Base-by-base conservation (phyloP, 2,113 vertebrate genomes). In the Urocynchramus pylzowi region DNA sequence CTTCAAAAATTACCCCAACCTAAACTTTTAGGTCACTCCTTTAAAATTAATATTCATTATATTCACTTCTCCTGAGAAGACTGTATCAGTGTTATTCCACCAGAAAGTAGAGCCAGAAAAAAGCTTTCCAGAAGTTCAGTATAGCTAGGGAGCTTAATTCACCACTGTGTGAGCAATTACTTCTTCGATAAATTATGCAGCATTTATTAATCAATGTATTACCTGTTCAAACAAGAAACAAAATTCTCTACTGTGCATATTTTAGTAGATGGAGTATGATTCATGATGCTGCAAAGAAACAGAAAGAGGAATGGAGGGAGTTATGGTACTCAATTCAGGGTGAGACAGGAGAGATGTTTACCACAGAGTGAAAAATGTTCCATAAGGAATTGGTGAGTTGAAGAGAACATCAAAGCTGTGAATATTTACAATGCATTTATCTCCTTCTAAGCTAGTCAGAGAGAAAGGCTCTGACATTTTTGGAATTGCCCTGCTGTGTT, bases 151-250 rank as follows among this genome's bases (percentile, higher is more conserved):
- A 95, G 47, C 42, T 37, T 80, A 90, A 71, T 68, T 93, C 93
- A 57, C 33, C 67, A 45, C 63, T 33, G 8, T 54, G 73, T 69
- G 14, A 95, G 41, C 82, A 93, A 94, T 96, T 86, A 87, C 18
- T 73, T 87, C 39, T 79, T 49, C 42, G 8, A 84, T 94, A 93
- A 96, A 91, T 96, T 93, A 96, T 80, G 78, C 24, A 93, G 64
- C 54, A 94, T 83, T 91, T 94, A 93, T 85, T 95, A 96, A 96
- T 91, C 59, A 95, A 59, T 53, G 74, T 64, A 89, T 89, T 85
- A 87, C 35, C 41, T 85, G 23, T 91, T 83, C 90, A 91, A 94
- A 96, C 31, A 96, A 86, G 78, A 95, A 94, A 74, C 44, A 96
- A 71, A 89, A 91, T 65, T 31, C 15, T 74, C 59, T 75, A 65